Base-by-base conservation (phyloP, 2,113 vertebrate species). In the Phoenicopterus ruber region DNA sequence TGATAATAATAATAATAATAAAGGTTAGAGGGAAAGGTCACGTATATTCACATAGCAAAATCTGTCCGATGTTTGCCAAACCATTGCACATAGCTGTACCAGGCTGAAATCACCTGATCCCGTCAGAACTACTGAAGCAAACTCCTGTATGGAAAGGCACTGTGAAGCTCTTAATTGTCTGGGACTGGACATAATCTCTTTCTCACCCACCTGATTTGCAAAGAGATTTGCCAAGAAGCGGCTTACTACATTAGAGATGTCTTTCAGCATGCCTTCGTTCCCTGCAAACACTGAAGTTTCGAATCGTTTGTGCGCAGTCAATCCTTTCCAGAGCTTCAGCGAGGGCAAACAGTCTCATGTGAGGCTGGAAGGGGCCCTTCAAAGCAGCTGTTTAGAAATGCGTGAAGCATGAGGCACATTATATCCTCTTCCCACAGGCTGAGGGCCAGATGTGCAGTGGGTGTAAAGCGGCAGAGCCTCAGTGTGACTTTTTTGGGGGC, bases 381-480 rank as follows among this genome's bases (percentile, higher is more conserved):
- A 62, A 80, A 93, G 87, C 91, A 96, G 91, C 93, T 96, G 95
- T 80, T 95, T 38, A 90, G 78, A 93, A 87, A 90, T 34, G n/a
- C 58, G 8, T 77, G 82, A 82, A 95, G 81, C 70, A 50, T 70
- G 82, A 93, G 82, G 42, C 84, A 83, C 63, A 71, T 94, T 82
- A 70, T 88, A 88, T 82, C 86, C 74, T 93, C 85, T 96, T 97
- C 92, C 93, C 92, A 96, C 93, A 91, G 90, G 61, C 84, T 55
- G 61, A 79, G 55, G 55, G 83, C 77, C 96, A 95, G 93, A 96
- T 96, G 88, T 92, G 94, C 95, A 81, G 94, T 72, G 82, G 93
- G 74, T 91, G 89, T 84, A 92, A 90, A 90, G 71, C 9, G 2
- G 59, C 50, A 74, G 55, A 85, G 46, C 50, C 46, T 70, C 54